Percentiles rank a stretch among this genome's conserved stretches.
phyloP scores from a whole-genome alignment of 1,140 invertebrate species.

The Apis florea region DNA sequence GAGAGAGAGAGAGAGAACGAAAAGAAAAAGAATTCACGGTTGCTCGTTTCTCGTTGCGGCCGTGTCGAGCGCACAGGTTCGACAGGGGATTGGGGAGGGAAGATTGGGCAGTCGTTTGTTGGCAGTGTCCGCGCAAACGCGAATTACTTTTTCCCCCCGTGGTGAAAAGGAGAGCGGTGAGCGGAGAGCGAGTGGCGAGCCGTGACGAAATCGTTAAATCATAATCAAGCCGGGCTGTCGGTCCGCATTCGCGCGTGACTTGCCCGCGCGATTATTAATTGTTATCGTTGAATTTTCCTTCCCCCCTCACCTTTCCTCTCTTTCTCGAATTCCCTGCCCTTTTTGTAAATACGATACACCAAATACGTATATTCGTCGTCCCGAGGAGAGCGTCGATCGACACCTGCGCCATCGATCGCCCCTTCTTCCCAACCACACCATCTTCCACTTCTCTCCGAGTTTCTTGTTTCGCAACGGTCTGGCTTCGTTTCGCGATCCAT shows the following conservation, averaged over 20 bases:
- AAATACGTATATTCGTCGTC: background rate
- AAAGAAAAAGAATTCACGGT: no score
- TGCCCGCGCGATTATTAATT: conserved; percentile 57
- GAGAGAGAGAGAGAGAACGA: no score
- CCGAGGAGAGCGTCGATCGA: background rate
- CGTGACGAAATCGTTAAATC: conserved; percentile 65
- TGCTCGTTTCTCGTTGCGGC: no score
- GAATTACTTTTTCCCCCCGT: background rate
- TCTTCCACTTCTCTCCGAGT: no score
- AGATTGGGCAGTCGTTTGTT: background rate
- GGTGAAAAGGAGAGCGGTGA: background rate
- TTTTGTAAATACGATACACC: background rate
- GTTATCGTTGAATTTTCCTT: conserved; percentile 55
- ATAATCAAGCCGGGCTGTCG: conserved; percentile 55
- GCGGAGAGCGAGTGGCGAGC: conserved; percentile 18
- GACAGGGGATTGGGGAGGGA: background rate
- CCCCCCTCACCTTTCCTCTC: background rate
- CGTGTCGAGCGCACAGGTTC: background rate
- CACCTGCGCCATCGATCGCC: background rate
- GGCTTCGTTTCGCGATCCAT: background rate
- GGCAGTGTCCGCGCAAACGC: background rate
- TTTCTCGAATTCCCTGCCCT: conserved; percentile 4
- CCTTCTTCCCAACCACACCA: no score
- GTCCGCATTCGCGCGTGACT: conserved; percentile 48
- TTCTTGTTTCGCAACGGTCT: background rate